Evolutionary conservation across 2,888 invertebrate genomes (phyloP), one percentile per base, ranked within the genome.

Genomic region (Ophioninae sp.): DNA sequence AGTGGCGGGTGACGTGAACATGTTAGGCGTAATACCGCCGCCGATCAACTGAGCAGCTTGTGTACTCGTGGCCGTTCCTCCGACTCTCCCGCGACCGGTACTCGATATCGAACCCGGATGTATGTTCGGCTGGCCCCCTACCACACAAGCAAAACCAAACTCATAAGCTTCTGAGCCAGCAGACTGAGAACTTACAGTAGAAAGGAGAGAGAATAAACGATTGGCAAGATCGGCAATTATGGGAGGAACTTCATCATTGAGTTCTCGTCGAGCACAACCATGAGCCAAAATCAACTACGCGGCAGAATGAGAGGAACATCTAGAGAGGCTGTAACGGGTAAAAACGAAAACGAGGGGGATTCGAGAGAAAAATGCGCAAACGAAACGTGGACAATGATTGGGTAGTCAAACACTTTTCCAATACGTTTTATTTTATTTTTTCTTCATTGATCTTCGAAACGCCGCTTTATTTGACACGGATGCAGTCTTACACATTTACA

Each of bases 21-120:
- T 93, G 85, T 95, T 95, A 23, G 96, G 96, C 77, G 96, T 95
- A 87, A 96, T 95, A 85, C 96, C 96, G 84, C 95, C 96, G 69
- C 96, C 96, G 85, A 96, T 95, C 77, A 95, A 93, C 90, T 95
- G 95, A 68, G 94, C 94, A 20, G 94, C 94, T 88, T 95, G 95
- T 6, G 95, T 95, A 51, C 95, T 95, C n/a, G 95, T 95, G 10
- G 95, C 94, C 79, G 94, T 94, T 84, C 94, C 94, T 63, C 94
- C 94, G 17, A 94, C 94, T 86, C 95, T 91, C 78, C 95, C 95
- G 81, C 95, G 91, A n/a, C 95, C 95, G 63, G 95, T 95, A 88
- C 95, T 95, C 76, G 95, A 94, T 87, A 95, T 95, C 85, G 95
- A 95, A 71, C 95, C 95, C 6, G 95, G 95, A 90, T 95, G 95